These are phyloP conservation scores for Protonemura montana DNA, from an alignment of 2,888 invertebrate species.

Conservation along the genomic window DNA sequence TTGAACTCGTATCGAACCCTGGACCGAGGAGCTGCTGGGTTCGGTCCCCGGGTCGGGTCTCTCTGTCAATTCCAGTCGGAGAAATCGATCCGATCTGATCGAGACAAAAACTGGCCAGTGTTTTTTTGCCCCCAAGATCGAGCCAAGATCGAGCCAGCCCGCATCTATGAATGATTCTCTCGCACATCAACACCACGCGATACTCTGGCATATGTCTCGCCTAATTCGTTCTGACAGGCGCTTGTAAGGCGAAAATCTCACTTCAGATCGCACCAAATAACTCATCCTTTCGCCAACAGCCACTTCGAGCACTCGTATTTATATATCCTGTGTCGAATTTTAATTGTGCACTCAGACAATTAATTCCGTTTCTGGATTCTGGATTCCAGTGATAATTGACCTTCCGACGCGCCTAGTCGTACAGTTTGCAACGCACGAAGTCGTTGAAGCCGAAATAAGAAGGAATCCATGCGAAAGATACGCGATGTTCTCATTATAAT, in stretches of 20 bases:
- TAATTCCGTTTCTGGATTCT: not conserved
- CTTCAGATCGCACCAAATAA: not conserved
- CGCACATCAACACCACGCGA: too few species aligned
- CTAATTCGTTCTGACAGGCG: not conserved
- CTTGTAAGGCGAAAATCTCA: not conserved
- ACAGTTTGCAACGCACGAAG: not conserved
- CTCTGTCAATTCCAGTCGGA: too few species aligned
- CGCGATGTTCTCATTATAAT: not conserved
- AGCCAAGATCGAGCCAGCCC: too few species aligned
- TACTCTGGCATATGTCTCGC: too few species aligned
- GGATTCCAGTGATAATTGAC: not conserved
- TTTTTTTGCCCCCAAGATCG: too few species aligned
- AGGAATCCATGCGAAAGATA: not conserved
- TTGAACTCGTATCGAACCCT: not conserved
- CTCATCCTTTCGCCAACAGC: not conserved
- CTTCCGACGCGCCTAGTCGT: not conserved
- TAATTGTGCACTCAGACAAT: not conserved
- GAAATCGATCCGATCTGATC: too few species aligned
- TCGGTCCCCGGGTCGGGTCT: not conserved
- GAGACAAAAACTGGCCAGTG: too few species aligned
- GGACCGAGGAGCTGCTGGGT: not conserved
- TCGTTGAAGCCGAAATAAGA: not conserved
- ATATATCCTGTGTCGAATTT: not conserved
- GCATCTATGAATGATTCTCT: too few species aligned
- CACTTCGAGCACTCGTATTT: not conserved